Evolutionary conservation across 2,113 vertebrate species (phyloP), one percentile per base, ranked within the genome.

Genomic region (Dasyornis broadbenti): DNA sequence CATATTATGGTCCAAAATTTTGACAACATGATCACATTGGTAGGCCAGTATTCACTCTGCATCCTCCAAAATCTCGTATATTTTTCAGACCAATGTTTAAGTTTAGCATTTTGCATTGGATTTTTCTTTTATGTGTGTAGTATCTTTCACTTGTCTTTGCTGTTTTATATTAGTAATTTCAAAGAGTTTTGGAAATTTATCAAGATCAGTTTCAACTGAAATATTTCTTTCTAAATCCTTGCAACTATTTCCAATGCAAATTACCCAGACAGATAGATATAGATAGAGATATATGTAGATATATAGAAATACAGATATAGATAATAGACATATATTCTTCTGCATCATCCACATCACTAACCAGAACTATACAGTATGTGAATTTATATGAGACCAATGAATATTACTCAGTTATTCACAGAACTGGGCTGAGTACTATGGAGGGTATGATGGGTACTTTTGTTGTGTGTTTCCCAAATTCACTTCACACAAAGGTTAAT

Each of bases 381-480:
- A 11, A 45, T 69, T 60, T 53, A 3, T 39, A 39, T 28, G 33
- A 52, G 33, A 14, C 9, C 31, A 60, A 28, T 5, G 3, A 44
- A 44, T 44, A 7, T 33, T 60, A 37, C 7, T n/a, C 15, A 10
- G 19, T 13, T 70, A 4, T 49, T 79, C 6, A 7, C 10, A 7
- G 16, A 42, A 66, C 10, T 53, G 5, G 16, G 14, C 6, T 66
- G 21, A 89, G 7, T 78, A 53, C 24, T 27, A 13, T 6, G 16
- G 23, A 39, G 12, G 8, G 3, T 31, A 31, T 0, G 0, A 10
- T 7, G 16, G 4, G 6, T 44, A 40, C 13, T 11, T 52, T 42
- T 35, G 5, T 10, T 24, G 40, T 45, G 1, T 39, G 14, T 60
- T 90, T 90, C 30, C 7, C 15, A 56, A 65, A 52, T 39, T 68